These are phyloP conservation scores for Melieria crassipennis DNA, from an alignment of 2,888 invertebrate species.

Conservation along the genomic window DNA sequence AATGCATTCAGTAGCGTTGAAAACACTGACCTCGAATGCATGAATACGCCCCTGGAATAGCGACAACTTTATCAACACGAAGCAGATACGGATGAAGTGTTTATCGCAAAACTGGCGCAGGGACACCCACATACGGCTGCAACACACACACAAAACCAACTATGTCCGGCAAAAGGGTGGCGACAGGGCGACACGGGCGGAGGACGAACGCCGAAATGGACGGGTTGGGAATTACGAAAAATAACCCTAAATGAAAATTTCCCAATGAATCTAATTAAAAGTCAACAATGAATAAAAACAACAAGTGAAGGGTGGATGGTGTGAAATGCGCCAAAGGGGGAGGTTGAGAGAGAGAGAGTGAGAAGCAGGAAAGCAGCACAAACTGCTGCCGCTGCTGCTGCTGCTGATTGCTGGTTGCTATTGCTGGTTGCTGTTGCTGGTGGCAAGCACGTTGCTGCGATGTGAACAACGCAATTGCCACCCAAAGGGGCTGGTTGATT, in stretches of 20 bases:
- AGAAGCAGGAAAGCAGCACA: not conserved
- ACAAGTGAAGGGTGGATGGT: not conserved
- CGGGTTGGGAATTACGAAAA: constrained; percentile 43
- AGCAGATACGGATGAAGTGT: constrained; percentile 59
- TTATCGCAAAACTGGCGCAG: constrained; percentile 51
- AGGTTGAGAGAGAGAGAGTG: not conserved
- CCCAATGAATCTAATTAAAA: constrained; percentile 61
- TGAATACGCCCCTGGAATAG: constrained; percentile 23
- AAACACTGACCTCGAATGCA: not conserved
- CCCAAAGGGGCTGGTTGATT: not conserved
- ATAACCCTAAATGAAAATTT: constrained; percentile 32
- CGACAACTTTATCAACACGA: constrained; percentile 48
- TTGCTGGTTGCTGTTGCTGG: no score
- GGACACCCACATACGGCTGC: constrained; percentile 18
- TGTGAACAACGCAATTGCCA: not conserved
- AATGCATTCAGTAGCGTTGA: no score
- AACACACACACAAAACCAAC: constrained; percentile 4
- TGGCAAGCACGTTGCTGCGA: not conserved
- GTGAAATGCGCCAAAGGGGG: not conserved
- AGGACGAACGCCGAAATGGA: constrained; percentile 20
- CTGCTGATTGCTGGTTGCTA: not conserved
- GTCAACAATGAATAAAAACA: constrained; percentile 49
- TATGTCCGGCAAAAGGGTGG: no score
- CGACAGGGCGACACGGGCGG: not conserved
- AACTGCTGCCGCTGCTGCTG: not conserved